These are phyloP conservation scores for Hippocampus guttulatus DNA, from an alignment of 2,113 vertebrate genomes.

Conservation along the genomic window DNA sequence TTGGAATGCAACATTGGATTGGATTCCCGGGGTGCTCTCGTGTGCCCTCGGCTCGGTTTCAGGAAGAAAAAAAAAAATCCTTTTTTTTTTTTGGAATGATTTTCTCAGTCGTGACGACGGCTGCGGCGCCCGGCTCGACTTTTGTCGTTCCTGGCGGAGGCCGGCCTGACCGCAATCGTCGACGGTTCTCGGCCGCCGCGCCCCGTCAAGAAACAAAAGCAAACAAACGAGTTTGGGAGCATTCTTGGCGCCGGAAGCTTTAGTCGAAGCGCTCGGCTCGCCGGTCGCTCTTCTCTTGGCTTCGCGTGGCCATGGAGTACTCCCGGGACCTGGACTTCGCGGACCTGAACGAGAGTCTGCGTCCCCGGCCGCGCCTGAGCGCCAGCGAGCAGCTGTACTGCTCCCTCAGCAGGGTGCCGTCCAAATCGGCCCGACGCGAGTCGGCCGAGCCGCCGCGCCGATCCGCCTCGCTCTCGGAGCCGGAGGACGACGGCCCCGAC, in stretches of 20 bases:
- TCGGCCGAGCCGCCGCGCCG: background rate
- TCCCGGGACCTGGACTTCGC: background rate
- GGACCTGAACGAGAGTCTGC: constrained; percentile 46
- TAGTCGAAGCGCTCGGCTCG: background rate
- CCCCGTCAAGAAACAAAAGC: constrained; percentile 38
- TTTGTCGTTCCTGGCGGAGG: no score
- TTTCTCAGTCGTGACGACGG: no score
- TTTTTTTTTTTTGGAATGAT: no score
- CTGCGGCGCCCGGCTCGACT: no score
- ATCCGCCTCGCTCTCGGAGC: background rate
- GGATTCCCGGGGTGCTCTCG: no score
- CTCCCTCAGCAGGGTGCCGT: constrained; percentile 42
- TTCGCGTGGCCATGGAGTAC: background rate
- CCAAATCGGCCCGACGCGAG: background rate
- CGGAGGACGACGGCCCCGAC: background rate
- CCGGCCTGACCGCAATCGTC: no score
- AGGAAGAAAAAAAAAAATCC: no score
- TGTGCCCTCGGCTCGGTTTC: no score
- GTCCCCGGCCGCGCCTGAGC: constrained; percentile 21
- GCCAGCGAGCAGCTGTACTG: constrained; percentile 38
- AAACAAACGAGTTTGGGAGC: constrained; percentile 52
- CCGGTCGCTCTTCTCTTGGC: background rate
- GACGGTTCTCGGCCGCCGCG: no score
- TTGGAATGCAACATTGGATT: no score
- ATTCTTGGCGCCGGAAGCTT: constrained; percentile 30